Base-by-base conservation (phyloP, 2,797 vertebrate species). In the Brotula barbata region DNA sequence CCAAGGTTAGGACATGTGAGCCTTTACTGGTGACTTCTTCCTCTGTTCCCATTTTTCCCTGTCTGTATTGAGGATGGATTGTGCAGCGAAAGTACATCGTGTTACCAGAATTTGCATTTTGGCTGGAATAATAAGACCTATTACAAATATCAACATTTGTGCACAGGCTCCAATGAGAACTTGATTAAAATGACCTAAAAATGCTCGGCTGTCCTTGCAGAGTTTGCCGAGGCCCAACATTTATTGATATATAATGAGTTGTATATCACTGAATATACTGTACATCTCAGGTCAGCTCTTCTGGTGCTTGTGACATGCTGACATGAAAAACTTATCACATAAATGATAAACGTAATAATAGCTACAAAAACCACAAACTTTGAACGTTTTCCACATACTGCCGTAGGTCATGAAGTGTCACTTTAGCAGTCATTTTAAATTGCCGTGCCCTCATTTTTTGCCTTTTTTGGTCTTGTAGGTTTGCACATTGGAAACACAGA, bases 1-100 rank as follows among this genome's bases (percentile, higher is more conserved):
- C 66, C 10, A n/a, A 64, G 52, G 61, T 62, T 60, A 71, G 58
- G 51, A 72, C 64, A 67, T 47, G 41, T 56, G 67, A 62, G 77
- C 62, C 36, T 67, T 53, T 28, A 23, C 16, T 42, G 46, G 28
- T 61, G 67, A 81, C 47, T 60, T 58, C 31, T 25, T 20, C 58
- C 52, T 63, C 50, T 20, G 13, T 58, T 62, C 28, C 43, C 37
- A 15, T 16, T 40, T 22, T 45, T 58, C 20, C 25, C 11, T 43
- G 37, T 42, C 44, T 59, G 56, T 44, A 50, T 41, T 52, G 3
- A 54, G 49, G 17, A 47, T 50, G 25, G 43, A 17, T 48, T 46
- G 33, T 46, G 14, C 42, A 43, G 15, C 43, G 15, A 12, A 20
- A 37, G 59, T 16, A 11, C 31, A 6, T 33, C 11, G 7, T 42